These are phyloP conservation scores for Mellivora capensis DNA, from an alignment of 2,113 vertebrate genomes.

Conservation along the genomic window DNA sequence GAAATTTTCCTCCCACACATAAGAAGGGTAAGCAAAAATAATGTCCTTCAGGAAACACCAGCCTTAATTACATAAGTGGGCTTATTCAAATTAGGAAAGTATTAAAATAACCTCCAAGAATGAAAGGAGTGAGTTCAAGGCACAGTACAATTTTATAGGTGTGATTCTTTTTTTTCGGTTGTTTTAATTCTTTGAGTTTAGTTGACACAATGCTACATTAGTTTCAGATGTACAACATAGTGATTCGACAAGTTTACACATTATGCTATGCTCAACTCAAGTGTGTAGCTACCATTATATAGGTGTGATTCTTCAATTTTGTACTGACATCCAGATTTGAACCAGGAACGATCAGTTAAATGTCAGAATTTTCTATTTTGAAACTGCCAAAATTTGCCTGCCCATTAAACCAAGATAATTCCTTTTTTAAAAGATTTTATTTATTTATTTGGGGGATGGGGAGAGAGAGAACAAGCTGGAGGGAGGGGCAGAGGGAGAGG, in stretches of 20 bases:
- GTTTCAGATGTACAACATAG: background rate
- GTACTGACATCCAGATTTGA: conserved; percentile 35
- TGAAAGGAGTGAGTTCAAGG: conserved; percentile 14
- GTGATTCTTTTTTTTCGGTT: background rate
- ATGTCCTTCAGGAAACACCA: background rate
- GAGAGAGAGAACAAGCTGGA: background rate
- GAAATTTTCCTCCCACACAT: conserved; percentile 36
- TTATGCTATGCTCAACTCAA: background rate
- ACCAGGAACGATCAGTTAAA: conserved; percentile 34
- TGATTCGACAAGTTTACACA: background rate
- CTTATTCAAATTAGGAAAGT: conserved; percentile 53
- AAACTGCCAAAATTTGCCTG: conserved; percentile 47
- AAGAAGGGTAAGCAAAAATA: conserved; percentile 56
- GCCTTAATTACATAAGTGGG: background rate
- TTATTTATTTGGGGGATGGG: background rate
- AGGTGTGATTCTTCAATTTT: conserved; percentile 54
- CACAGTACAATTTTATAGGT: conserved; percentile 37
- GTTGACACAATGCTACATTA: background rate
- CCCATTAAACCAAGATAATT: conserved; percentile 16
- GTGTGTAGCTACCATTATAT: background rate
- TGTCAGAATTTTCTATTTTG: conserved; percentile 13
- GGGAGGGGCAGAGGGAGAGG: background rate
- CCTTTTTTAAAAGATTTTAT: background rate
- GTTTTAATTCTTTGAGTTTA: background rate
- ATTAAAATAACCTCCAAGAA: conserved; percentile 41